Base-by-base conservation (phyloP, 2,888 invertebrate genomes). In the Dioctria rufipes region DNA sequence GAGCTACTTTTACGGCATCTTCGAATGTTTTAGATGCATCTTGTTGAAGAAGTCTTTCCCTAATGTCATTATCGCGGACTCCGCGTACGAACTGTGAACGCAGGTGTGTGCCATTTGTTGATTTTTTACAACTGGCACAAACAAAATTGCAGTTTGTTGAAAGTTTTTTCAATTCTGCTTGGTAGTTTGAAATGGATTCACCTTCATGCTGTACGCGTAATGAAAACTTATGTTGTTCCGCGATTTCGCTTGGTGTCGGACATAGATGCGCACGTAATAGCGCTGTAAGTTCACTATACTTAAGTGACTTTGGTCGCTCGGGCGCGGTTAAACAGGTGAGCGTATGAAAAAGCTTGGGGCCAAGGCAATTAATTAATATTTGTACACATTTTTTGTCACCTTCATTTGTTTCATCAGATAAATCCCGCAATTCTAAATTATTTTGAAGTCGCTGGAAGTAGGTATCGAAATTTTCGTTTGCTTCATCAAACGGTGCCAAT, bases 91-190 rank as follows among this genome's bases (percentile, higher is more conserved):
- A 54, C 11, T 54, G 54, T 11, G 54, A 54, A 4, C 54, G 54
- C 6, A 54, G n/a, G 54, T 54, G 54, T n/a, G 54, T 54, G 11
- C 9, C 54, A n/a, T 54, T 54, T n/a, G 6, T 54, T 4, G 54
- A 54, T n/a, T 54, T 54, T n/a, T 54, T 54, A 11, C 54, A 54
- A 54, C 1, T 54, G 11, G 9, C 54, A 54, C 54, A 54, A 4
- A 54, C 54, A 11, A 54, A 54, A n/a, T 54, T 54, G 54, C 54
- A 54, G 11, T 54, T 54, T n/a, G 54, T 54, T 54, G 54, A 54
- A 8, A 54, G n/a, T 11, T 54, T 54, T 54, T 54, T 54, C 11
- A 54, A n/a, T 54, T 2, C 54, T n/a, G 54, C 54, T 54, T 54
- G 54, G 11, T 25, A 54, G 3, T 54, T 11, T 54, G 54, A 6